These are phyloP conservation scores for Caenorhabditis imperialis DNA, from an alignment of 2,888 invertebrate species.

Conservation along the genomic window DNA sequence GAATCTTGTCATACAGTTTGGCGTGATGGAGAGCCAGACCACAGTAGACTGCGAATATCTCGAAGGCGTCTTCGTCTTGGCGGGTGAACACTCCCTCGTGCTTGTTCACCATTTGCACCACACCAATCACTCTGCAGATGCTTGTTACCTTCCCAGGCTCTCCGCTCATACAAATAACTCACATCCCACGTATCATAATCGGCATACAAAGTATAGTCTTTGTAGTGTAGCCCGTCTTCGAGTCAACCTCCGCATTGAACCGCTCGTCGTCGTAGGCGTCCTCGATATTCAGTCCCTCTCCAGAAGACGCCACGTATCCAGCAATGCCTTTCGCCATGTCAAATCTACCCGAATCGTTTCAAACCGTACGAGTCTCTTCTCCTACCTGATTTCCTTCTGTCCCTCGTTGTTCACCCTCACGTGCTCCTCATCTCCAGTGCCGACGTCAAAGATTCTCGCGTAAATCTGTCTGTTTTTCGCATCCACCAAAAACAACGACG, in stretches of 20 bases:
- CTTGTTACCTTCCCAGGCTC: no score
- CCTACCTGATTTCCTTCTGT: constrained; percentile 72
- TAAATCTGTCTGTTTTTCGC: constrained; percentile 85
- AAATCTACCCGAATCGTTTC: constrained; percentile 82
- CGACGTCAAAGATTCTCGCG: constrained; percentile 86
- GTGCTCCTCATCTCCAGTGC: constrained; percentile 69
- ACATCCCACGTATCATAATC: constrained; percentile 83
- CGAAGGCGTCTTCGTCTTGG: constrained; percentile 88
- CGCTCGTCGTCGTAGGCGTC: constrained; percentile 85
- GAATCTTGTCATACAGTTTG: constrained; percentile 88
- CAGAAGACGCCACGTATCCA: constrained; percentile 87
- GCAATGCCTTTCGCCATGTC: constrained; percentile 87
- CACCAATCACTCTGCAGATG: constrained; percentile 84
- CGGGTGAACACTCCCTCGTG: constrained; percentile 80
- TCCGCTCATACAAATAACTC: constrained; percentile 5
- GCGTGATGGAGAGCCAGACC: constrained; percentile 89
- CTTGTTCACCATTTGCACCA: constrained; percentile 90
- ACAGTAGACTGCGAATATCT: constrained; percentile 89
- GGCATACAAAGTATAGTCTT: constrained; percentile 89
- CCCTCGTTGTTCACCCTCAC: constrained; percentile 65
- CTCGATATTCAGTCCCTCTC: constrained; percentile 87
- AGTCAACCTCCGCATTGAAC: constrained; percentile 80
- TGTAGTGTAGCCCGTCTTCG: constrained; percentile 82
- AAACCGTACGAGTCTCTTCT: not conserved
- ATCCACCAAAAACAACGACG: constrained; percentile 88